phyloP scores from a whole-genome alignment of 2,113 vertebrate species.

The Beaufortia kweichowensis region DNA sequence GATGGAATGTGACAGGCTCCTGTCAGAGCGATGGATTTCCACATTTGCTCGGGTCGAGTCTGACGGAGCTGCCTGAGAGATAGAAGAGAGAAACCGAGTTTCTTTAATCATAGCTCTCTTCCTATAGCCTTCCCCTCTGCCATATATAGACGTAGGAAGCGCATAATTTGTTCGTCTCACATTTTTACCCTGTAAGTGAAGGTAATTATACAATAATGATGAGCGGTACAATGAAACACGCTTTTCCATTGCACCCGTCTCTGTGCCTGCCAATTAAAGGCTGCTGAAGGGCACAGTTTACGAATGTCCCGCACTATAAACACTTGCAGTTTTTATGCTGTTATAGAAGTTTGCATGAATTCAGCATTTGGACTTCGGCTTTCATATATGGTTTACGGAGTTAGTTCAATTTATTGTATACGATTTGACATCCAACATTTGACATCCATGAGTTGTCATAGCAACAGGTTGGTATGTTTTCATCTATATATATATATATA shows the following conservation, averaged over 20 bases:
- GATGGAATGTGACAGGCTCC: slow-evolving; percentile 59
- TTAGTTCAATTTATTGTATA: neutral
- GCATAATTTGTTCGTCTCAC: slow-evolving; percentile 25
- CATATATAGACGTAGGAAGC: slow-evolving; percentile 10
- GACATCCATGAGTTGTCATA: too few species aligned
- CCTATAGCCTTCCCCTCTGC: neutral
- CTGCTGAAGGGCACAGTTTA: slow-evolving; percentile 30
- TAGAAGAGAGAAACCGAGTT: slow-evolving; percentile 33
- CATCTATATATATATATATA: too few species aligned
- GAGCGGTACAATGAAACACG: slow-evolving; percentile 47
- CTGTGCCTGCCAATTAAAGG: slow-evolving; percentile 35
- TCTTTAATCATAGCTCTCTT: neutral
- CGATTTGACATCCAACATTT: neutral
- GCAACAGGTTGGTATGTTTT: neutral
- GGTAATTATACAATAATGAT: slow-evolving; percentile 61
- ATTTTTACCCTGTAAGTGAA: slow-evolving; percentile 49
- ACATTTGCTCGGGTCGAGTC: slow-evolving; percentile 45
- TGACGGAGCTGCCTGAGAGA: slow-evolving; percentile 40
- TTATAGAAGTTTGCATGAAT: neutral
- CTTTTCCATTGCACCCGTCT: slow-evolving; percentile 45
- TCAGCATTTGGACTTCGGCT: neutral
- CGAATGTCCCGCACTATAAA: slow-evolving; percentile 43
- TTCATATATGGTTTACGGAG: neutral
- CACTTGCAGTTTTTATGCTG: slow-evolving; percentile 50
- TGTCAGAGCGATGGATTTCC: slow-evolving; percentile 58